Percentiles rank a stretch among this genome's conserved stretches.
Conservation (phyloP, 2,888 invertebrate genomes). For the Drosophila eohydei region DNA sequence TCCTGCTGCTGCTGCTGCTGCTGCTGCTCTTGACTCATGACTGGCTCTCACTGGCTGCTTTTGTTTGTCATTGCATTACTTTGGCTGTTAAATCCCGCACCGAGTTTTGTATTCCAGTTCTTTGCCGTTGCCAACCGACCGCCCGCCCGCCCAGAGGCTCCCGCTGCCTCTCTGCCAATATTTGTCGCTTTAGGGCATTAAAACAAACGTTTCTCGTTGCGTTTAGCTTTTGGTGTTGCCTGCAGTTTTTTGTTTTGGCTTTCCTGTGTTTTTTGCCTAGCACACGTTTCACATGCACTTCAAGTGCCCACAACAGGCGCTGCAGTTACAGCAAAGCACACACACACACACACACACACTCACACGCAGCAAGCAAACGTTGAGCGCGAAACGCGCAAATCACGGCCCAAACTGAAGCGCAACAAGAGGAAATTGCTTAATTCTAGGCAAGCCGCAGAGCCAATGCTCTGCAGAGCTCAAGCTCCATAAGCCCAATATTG, state of each 20-base stretch:
- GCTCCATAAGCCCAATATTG: too few species aligned
- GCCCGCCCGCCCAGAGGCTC: background rate
- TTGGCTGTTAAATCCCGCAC: constrained; percentile 72
- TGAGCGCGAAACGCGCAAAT: constrained; percentile 69
- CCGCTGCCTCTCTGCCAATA: constrained; percentile 56
- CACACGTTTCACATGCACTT: constrained; percentile 72
- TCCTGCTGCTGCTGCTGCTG: constrained; percentile 12
- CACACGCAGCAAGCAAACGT: constrained; percentile 45
- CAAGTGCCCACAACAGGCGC: constrained; percentile 58
- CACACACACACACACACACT: constrained; percentile 3
- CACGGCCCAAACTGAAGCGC: constrained; percentile 66
- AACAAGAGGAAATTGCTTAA: constrained; percentile 48
- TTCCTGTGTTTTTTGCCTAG: constrained; percentile 28
- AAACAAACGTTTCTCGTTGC: constrained; percentile 80
- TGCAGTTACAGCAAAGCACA: constrained; percentile 25
- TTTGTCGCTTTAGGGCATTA: constrained; percentile 80
- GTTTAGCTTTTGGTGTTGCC: constrained; percentile 57
- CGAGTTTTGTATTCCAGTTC: constrained; percentile 60
- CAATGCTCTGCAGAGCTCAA: constrained; percentile 23
- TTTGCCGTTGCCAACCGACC: constrained; percentile 4
- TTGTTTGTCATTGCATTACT: constrained; percentile 80
- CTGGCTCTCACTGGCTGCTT: constrained; percentile 59
- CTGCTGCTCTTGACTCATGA: constrained; percentile 24
- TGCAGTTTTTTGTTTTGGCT: constrained; percentile 33
- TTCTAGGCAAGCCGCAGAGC: background rate